A percentile compares a stretch with the other conserved stretches of the same genome.
Conservation (phyloP, 2,797 vertebrate genomes). For the Lepidocolaptes lacrymiger region DNA sequence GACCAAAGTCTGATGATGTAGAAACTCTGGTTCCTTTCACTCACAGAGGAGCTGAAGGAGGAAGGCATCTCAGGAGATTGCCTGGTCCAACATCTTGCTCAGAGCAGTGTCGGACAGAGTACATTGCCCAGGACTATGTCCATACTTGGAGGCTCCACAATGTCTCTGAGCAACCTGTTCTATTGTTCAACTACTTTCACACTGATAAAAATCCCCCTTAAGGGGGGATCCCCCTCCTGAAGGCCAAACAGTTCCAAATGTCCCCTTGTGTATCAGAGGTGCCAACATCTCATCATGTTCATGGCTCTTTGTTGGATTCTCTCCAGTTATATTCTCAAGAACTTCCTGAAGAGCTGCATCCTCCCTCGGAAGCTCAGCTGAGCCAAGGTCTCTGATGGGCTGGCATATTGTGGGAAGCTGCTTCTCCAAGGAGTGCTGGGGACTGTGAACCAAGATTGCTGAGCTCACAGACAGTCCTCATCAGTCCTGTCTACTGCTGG, state of each 20-base stretch:
- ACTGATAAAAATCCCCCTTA: not conserved
- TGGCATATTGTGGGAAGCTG: not conserved
- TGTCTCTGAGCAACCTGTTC: not conserved
- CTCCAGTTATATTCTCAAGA: not conserved
- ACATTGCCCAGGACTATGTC: not conserved
- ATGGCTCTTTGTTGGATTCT: not conserved
- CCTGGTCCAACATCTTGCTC: not conserved
- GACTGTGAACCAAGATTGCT: not conserved
- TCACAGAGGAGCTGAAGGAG: not conserved
- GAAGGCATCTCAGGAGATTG: not conserved
- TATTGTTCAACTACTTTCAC: not conserved
- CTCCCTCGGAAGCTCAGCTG: not conserved
- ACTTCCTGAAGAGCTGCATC: not conserved
- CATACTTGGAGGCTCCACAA: not conserved
- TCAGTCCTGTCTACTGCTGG: not conserved
- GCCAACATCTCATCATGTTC: not conserved
- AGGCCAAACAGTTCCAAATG: not conserved
- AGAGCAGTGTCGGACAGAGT: not conserved
- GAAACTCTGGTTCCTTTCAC: not conserved
- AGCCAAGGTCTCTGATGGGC: not conserved
- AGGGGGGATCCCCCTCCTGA: not conserved
- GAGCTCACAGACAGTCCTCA: not conserved
- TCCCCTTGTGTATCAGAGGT: fast-evolving
- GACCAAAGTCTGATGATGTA: not conserved
- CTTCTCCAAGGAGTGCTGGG: not conserved